Base-by-base conservation (phyloP, 2,113 vertebrate genomes). In the Megaceryle torquata region DNA sequence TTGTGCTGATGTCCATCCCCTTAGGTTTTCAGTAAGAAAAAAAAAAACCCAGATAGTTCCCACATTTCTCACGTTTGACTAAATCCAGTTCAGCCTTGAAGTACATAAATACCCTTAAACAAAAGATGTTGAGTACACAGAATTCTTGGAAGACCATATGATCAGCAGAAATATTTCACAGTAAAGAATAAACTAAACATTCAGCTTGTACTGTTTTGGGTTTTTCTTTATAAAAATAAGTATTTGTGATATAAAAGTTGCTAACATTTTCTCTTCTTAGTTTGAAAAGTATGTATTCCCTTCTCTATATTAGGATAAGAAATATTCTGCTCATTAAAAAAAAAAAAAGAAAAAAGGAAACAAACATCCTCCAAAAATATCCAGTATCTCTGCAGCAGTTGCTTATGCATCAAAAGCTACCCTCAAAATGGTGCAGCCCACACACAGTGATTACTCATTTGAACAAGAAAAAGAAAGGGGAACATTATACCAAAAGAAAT, bases 371-470 rank as follows among this genome's bases (percentile, higher is more conserved):
- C 74, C 81, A 95, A 82, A 95, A 89, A 95, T 95, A 95, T 10
- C 76, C 70, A 88, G 50, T 35, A 82, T 63, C 54, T 77, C 71
- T 80, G 50, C 59, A 94, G 91, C 50, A 91, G 60, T 63, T 54
- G 71, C 67, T 87, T 87, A 67, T 54, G 70, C 76, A 93, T 91
- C 76, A 93, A 94, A 96, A 91, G 39, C 71, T 75, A 82, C 67
- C 41, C 63, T 86, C 59, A 85, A 91, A 89, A 64, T 20, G 13
- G 85, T 88, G 78, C 87, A 93, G 63, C 94, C 94, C 75, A 96
- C 95, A 94, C 63, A 61, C 33, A 74, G 80, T 13, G 28, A 87
- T 89, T 95, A 94, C 59, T 91, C 82, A 91, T 64, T 95, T 88
- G 77, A 96, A 88, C 41, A 46, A 93, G 67, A 91, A 86, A 82